These are phyloP conservation scores for Sminthurinus aureus DNA, from an alignment of 2,888 invertebrate species.

Conservation along the genomic window DNA sequence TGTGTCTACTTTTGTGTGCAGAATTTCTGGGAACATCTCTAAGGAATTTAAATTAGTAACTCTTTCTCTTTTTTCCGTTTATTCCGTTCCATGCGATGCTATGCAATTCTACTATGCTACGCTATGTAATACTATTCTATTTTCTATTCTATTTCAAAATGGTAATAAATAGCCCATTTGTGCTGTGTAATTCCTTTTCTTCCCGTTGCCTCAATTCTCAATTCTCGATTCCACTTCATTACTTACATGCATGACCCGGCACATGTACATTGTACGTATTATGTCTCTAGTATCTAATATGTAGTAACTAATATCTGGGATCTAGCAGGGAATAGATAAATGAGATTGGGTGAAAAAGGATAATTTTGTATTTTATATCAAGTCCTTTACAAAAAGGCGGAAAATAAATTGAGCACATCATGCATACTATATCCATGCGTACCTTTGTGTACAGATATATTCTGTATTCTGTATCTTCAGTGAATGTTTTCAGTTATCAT, in stretches of 20 bases:
- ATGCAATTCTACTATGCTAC: too few species aligned
- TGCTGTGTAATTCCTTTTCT: conserved; percentile 4
- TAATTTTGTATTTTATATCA: background rate
- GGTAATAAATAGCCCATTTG: background rate
- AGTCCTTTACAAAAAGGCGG: too few species aligned
- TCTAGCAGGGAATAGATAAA: too few species aligned
- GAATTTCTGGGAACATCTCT: background rate
- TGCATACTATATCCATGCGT: background rate
- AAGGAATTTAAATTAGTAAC: background rate
- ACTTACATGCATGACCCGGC: too few species aligned
- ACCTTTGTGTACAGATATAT: background rate
- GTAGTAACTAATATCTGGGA: too few species aligned
- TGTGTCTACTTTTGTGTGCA: background rate
- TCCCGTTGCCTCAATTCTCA: too few species aligned
- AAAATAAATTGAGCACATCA: too few species aligned
- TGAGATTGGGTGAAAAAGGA: background rate
- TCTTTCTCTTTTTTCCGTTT: background rate
- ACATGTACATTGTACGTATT: too few species aligned
- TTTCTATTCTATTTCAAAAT: background rate
- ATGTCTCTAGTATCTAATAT: too few species aligned
- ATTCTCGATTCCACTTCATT: too few species aligned
- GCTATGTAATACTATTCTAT: background rate
- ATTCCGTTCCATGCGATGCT: background rate
- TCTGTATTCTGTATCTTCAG: background rate
- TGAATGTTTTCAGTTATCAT: background rate